phyloP scores from a whole-genome alignment of 2,113 vertebrate genomes.

The Hippolais icterina region DNA sequence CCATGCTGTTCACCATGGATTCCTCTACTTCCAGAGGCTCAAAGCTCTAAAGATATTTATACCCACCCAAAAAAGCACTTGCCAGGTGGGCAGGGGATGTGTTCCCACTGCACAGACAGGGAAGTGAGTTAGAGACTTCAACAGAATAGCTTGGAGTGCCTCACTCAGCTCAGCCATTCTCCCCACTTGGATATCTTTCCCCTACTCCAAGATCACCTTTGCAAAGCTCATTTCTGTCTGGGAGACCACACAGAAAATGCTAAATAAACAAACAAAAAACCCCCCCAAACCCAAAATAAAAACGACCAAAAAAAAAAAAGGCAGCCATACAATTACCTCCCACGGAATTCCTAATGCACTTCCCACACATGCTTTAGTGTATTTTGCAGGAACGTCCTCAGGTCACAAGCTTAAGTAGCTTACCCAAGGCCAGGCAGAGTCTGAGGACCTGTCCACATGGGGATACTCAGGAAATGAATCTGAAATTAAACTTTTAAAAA shows the following conservation, averaged over 20 bases:
- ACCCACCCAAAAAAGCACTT: not conserved
- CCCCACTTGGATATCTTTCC: not conserved
- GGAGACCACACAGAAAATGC: not conserved
- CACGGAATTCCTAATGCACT: not conserved
- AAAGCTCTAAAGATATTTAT: not conserved
- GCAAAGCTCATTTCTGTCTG: not conserved
- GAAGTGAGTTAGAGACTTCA: not conserved
- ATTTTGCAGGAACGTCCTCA: not conserved
- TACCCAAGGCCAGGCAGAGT: constrained; percentile 23
- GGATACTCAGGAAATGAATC: constrained; percentile 50
- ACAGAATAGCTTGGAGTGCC: not conserved
- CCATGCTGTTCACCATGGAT: not conserved
- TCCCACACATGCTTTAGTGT: not conserved
- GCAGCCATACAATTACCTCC: not conserved
- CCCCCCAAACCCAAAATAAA: no score
- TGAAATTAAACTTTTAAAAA: constrained; percentile 61
- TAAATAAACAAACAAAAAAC: not conserved
- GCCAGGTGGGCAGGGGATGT: not conserved
- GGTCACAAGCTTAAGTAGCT: constrained; percentile 51
- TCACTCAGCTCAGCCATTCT: not conserved
- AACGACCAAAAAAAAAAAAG: no score
- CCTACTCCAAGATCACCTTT: not conserved
- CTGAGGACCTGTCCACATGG: constrained; percentile 4
- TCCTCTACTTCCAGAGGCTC: not conserved
- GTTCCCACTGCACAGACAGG: not conserved